phyloP scores from a whole-genome alignment of 1,140 invertebrate genomes.

The Helicoverpa armigera region DNA sequence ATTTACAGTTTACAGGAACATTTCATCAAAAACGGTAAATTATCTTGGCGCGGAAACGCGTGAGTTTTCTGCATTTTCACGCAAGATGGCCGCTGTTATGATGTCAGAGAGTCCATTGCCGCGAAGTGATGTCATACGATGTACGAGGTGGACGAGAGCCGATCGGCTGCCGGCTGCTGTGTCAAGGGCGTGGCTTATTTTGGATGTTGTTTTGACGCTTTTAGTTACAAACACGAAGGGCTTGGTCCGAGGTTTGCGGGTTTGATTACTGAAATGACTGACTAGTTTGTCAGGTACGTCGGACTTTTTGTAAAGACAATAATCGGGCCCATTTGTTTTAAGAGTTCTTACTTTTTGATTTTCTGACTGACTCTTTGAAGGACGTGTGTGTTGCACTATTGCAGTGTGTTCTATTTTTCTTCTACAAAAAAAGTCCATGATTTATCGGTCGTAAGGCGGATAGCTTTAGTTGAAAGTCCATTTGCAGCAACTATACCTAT shows the following conservation, averaged over 20 bases:
- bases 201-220: constrained; percentile 3
- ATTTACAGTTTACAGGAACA: no score
- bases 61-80: constrained; percentile 4
- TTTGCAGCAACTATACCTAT: no score
- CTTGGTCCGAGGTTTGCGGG: neutral
- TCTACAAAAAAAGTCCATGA: no score
- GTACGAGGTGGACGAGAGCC: constrained; percentile 25
- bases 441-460: no score
- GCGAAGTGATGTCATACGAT: constrained; percentile 25
- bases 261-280: neutral
- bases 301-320: neutral
- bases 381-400: no score
- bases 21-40: no score
- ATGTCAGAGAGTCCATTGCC: constrained; percentile 10
- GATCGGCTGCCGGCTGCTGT: constrained; percentile 24
- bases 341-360: no score
- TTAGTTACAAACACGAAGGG: neutral
- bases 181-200: constrained; percentile 39
- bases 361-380: no score
- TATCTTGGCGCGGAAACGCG: neutral
- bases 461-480: no score
- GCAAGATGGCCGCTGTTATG: neutral
- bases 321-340: no score
- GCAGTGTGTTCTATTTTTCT: no score
- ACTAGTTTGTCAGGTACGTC: neutral